Evolutionary conservation across 2,113 vertebrate species (phyloP), one percentile per base, ranked within the genome.

Genomic region (Chascanopsetta lugubris): DNA sequence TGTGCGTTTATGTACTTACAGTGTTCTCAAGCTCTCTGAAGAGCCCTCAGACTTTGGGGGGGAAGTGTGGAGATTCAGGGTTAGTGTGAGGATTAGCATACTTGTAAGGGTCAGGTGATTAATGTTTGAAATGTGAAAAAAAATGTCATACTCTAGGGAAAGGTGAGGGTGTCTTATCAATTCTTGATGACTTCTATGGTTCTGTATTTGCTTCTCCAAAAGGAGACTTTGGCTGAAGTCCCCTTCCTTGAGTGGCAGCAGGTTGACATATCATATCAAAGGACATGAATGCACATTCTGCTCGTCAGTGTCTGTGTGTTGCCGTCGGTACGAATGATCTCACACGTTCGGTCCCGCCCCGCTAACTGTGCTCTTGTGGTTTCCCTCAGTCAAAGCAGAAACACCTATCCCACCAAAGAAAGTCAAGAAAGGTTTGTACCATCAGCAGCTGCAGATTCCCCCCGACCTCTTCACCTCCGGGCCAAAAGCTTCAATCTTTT

Each of bases 351-450:
- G 27, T 5, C 42, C 45, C 60, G 22, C 57, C 27, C 63, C 81
- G 64, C 72, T 70, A 63, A 62, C 22, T 84, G 27, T 88, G 50
- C 61, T 78, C 71, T 51, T 86, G 73, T 88, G 79, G 51, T 87
- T 38, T 38, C 88, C 79, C 66, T 79, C 64, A 86, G 72, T 75
- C 36, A 60, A 79, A 82, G 6, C 72, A 56, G 43, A 8, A 71
- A 67, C 72, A 21, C 7, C 45, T 43, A 56, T 25, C 22, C 59
- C 75, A 53, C 54, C 73, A 54, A 43, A 88, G 73, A 80, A 65
- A 69, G n/a, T 60, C 43, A 55, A 69, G 32, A 86, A 84, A 91
- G 92, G 92, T 92, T 87, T 89, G 92, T 93, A 72, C 15, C 65
- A 55, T 18, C 8, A 1, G 12, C 61, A 51, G 66, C 54, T 73